Conservation (phyloP, 2,888 invertebrate genomes). For the Bellardia bayeri region DNA sequence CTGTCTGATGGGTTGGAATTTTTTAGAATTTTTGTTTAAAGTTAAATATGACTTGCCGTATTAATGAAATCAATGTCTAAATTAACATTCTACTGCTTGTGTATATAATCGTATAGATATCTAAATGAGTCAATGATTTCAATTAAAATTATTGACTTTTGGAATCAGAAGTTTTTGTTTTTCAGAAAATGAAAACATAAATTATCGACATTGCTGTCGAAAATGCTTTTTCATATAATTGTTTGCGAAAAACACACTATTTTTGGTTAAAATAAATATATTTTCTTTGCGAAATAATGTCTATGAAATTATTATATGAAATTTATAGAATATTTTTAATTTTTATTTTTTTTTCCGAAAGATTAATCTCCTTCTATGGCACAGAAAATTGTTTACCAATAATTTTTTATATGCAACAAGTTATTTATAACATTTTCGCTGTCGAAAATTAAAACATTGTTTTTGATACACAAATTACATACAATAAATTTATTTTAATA, state of each 20-base stretch:
- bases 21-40: constrained; percentile 19
- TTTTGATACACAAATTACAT: background rate
- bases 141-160: constrained; percentile 12
- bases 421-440: background rate
- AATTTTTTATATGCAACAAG: background rate
- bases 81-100: constrained; percentile 22
- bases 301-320: too few species aligned
- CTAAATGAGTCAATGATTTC: constrained; percentile 32
- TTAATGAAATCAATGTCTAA: constrained; percentile 19
- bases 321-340: too few species aligned
- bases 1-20: background rate
- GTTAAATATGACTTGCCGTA: constrained; percentile 29
- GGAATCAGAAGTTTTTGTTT: constrained; percentile 1
- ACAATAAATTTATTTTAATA: background rate
- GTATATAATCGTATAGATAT: background rate
- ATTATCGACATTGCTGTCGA: background rate
- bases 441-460: background rate
- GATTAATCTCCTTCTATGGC: background rate
- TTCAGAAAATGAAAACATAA: background rate
- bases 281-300: too few species aligned
- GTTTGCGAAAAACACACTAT: too few species aligned
- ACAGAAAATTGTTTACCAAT: background rate
- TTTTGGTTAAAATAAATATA: too few species aligned
- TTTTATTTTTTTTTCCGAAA: too few species aligned
- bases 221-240: too few species aligned